A percentile compares a stretch with the other conserved stretches of the same genome.
Evolutionary conservation across 1,140 invertebrate species (phyloP).

Genomic region (Cydia splendana): DNA sequence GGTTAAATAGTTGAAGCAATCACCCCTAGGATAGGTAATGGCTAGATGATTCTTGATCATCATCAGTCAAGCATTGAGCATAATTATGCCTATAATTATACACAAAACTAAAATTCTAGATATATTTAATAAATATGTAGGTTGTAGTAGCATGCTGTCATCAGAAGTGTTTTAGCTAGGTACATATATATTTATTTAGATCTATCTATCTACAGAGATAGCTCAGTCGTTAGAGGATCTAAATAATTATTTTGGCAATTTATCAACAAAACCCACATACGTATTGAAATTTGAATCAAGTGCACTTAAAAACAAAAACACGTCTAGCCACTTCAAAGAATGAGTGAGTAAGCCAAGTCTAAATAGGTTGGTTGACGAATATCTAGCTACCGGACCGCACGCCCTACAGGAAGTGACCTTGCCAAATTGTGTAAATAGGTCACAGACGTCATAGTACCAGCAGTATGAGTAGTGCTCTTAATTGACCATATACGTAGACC

Average conservation of each 20-base stretch:
- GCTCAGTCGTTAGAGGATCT: not conserved
- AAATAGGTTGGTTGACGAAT: slow-evolving; percentile 13
- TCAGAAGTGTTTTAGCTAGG: no score
- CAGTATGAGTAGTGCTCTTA: not conserved
- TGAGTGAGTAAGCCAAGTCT: not conserved
- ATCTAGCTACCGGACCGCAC: not conserved
- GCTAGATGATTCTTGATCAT: no score
- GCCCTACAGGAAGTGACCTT: not conserved
- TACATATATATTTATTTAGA: no score
- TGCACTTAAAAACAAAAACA: slow-evolving; percentile 14
- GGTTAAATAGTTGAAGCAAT: no score
- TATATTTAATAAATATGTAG: no score
- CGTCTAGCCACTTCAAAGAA: slow-evolving; percentile 9
- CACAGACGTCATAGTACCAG: not conserved
- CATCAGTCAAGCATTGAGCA: no score
- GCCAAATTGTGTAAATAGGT: not conserved
- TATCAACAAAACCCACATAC: not conserved
- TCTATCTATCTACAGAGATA: no score
- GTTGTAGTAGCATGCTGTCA: no score
- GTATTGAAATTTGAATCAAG: not conserved
- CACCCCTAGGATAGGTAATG: no score
- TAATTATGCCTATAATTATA: no score
- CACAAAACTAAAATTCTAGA: no score
- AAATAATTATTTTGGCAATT: not conserved
- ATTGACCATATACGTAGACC: no score